Base-by-base conservation (phyloP, 2,113 vertebrate species). In the Astur gentilis region DNA sequence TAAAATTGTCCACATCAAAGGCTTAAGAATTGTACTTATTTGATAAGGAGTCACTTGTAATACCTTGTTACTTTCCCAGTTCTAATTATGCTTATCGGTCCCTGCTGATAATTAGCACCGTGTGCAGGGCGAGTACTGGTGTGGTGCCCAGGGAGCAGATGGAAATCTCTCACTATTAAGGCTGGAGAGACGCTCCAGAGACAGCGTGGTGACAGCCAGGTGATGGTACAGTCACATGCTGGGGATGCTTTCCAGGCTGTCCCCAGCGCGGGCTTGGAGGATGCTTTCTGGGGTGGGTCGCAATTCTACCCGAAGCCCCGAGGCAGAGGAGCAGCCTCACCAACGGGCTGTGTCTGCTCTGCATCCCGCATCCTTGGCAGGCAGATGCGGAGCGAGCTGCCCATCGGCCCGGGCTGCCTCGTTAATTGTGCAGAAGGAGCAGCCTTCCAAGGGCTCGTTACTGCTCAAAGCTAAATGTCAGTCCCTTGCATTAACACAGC, bases 321-420 rank as follows among this genome's bases (percentile, higher is more conserved):
- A 3, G 61, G 57, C 71, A 2, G 62, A 52, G 38, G 2, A 49
- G 23, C 55, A 20, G 42, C 57, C 25, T 70, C 55, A 6, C 10
- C 57, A 10, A 0, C 6, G 2, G 2, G 4, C 11, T 29, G 38
- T 19, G 0, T 26, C 69, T 16, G 38, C n/a, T 32, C 31, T 0
- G 3, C 2, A 15, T 6, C 58, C 1, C 0, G 21, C 38, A 10
- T 4, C n/a, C 55, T 6, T 18, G 67, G 81, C 45, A 10, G 54
- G 20, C 26, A 29, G 52, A 2, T 4, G 2, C 0, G 5, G 55
- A 10, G n/a, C 0, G 6, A 38, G 38, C 71, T 45, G 61, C 61
- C 54, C 3, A 1, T 13, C 8, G 8, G 44, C 62, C 45, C 7
- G 4, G 32, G 26, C 52, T 36, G 64, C 75, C 49, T 60, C 62